Evolutionary conservation across 1,140 invertebrate genomes (phyloP).

Genomic region (Bombus consobrinus): DNA sequence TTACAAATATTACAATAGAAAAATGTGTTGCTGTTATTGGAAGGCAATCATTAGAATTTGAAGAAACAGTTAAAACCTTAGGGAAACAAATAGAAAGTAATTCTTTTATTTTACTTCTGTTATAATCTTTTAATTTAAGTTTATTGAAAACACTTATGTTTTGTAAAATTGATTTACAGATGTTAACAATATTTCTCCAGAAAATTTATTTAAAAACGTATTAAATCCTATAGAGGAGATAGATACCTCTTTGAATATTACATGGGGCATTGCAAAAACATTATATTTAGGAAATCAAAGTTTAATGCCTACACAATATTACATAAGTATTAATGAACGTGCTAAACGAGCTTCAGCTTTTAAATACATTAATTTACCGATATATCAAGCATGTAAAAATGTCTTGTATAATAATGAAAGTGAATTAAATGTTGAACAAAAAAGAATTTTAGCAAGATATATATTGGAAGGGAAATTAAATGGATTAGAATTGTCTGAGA

Average conservation of each 20-base stretch:
- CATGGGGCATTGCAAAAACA: conserved; percentile 93
- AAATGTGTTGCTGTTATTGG: conserved; percentile 92
- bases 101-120: neutral
- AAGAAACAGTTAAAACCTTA: conserved; percentile 88
- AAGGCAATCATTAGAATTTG: conserved; percentile 92
- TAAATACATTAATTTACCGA: conserved; percentile 87
- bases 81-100: conserved; percentile 82
- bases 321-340: conserved; percentile 89
- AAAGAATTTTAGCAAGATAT: conserved; percentile 90
- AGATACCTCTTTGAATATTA: conserved; percentile 88
- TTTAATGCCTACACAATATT: conserved; percentile 90
- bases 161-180: conserved; percentile 40
- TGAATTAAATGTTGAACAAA: conserved; percentile 87
- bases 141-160: neutral
- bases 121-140: neutral
- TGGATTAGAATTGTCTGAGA: conserved; percentile 85
- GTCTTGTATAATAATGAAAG: conserved; percentile 83
- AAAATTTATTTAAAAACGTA: conserved; percentile 88
- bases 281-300: conserved; percentile 91
- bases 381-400: conserved; percentile 88
- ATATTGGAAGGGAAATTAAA: conserved; percentile 91
- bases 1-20: conserved; percentile 91
- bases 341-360: conserved; percentile 86
- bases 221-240: conserved; percentile 90
- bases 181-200: conserved; percentile 59